These are phyloP conservation scores for Drosophila neonasuta DNA, from an alignment of 2,888 invertebrate genomes.

Conservation along the genomic window DNA sequence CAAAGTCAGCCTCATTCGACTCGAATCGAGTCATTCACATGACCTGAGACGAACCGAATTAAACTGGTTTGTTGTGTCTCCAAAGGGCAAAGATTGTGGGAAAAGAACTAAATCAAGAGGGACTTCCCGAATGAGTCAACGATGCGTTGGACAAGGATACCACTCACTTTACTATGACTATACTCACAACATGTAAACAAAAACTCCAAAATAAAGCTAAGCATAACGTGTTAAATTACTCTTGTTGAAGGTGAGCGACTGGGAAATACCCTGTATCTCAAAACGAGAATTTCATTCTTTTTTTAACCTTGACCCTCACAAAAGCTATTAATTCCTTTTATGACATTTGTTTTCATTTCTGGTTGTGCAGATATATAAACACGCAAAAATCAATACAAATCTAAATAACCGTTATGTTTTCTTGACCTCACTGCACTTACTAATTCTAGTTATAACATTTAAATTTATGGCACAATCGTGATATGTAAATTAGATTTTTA, in stretches of 20 bases:
- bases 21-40: neutral
- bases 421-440: no score
- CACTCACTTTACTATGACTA: constrained; percentile 11
- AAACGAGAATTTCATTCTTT: no score
- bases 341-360: neutral
- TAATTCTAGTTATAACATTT: neutral
- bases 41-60: constrained; percentile 1
- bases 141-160: constrained; percentile 40
- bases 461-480: neutral
- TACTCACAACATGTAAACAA: constrained; percentile 14
- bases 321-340: neutral
- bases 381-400: neutral
- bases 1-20: constrained; percentile 3
- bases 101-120: constrained; percentile 12
- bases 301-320: neutral
- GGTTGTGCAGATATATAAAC: neutral
- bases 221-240: neutral
- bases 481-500: neutral
- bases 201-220: constrained; percentile 2
- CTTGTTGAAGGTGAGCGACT: constrained; percentile 6
- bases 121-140: constrained; percentile 38
- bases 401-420: no score
- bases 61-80: constrained; percentile 29
- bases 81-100: neutral
- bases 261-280: neutral